These are phyloP conservation scores for Setipinna tenuifilis DNA, from an alignment of 2,797 vertebrate species.

Conservation along the genomic window DNA sequence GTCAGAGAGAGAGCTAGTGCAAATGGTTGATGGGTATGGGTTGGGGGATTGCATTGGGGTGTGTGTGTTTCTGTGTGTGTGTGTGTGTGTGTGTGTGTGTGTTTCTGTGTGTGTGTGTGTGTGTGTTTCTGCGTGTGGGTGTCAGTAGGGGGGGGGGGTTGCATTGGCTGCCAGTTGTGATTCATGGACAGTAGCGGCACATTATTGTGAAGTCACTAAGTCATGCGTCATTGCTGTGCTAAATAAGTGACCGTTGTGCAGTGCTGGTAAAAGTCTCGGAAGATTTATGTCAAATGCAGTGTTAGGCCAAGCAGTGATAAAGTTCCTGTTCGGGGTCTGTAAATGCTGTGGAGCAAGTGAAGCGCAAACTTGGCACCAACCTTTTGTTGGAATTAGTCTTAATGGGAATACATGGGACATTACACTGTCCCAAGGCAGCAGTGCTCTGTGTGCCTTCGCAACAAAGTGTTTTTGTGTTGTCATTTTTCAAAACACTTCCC, in stretches of 20 bases:
- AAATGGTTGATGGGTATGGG: too few relatives aligned
- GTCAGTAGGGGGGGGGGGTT: background rate
- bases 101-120: background rate
- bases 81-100: background rate
- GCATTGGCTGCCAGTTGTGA: background rate
- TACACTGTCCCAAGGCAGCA: background rate
- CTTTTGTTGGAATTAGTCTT: background rate
- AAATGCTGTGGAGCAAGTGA: background rate
- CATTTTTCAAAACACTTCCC: too few relatives aligned
- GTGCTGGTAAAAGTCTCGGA: constrained; percentile 40
- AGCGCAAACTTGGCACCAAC: background rate
- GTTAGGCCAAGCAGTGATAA: constrained; percentile 23
- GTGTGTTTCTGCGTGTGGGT: background rate
- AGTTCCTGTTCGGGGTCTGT: background rate
- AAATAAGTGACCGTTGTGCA: constrained; percentile 47
- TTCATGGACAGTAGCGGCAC: constrained; percentile 30
- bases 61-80: background rate
- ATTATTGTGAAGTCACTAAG: constrained; percentile 33
- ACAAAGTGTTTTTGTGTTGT: too few relatives aligned
- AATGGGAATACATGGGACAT: background rate
- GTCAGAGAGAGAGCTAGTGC: background rate
- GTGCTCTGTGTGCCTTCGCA: background rate
- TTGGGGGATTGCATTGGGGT: too few relatives aligned
- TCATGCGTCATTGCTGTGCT: constrained; percentile 38
- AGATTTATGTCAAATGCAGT: constrained; percentile 41